A percentile compares a stretch with the other conserved stretches of the same genome.
These are phyloP conservation scores for Hozukius guyotensis DNA, from an alignment of 2,797 vertebrate species.

Conservation along the genomic window DNA sequence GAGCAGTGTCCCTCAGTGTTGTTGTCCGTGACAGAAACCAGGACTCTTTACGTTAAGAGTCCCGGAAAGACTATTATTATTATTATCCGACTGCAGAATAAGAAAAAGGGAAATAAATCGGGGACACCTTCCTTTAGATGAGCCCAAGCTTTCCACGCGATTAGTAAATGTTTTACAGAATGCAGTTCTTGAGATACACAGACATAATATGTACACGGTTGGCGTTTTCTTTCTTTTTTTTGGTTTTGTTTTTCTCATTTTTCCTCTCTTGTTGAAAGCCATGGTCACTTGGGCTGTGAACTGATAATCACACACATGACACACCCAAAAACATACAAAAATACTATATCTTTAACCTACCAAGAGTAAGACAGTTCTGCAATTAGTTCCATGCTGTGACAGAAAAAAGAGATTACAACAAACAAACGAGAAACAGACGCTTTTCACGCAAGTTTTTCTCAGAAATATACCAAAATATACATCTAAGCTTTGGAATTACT, in stretches of 20 bases:
- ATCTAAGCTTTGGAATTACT: slow-evolving; percentile 99
- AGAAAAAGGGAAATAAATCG: slow-evolving; percentile 57
- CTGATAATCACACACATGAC: slow-evolving; percentile 94
- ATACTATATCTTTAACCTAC: slow-evolving; percentile 99
- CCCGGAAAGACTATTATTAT: slow-evolving; percentile 59
- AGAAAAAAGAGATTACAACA: slow-evolving; percentile 94
- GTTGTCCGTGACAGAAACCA: slow-evolving; percentile 69
- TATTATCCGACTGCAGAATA: slow-evolving; percentile 75
- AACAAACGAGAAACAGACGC: slow-evolving; percentile 91
- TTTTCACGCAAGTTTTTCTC: slow-evolving; percentile 88
- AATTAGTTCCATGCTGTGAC: slow-evolving; percentile 98
- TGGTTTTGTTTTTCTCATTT: slow-evolving; percentile 8
- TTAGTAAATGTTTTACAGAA: slow-evolving; percentile 83
- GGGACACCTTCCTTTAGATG: slow-evolving; percentile 82
- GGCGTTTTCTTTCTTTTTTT: slow-evolving; percentile 51
- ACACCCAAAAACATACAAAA: slow-evolving; percentile 99
- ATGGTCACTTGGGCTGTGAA: slow-evolving; percentile 98
- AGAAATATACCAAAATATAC: slow-evolving; percentile 99
- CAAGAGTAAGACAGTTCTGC: slow-evolving; percentile 98
- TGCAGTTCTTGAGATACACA: slow-evolving; percentile 84
- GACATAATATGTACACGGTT: slow-evolving; percentile 92
- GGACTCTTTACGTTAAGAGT: slow-evolving; percentile 72
- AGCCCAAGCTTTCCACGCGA: slow-evolving; percentile 82
- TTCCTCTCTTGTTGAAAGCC: slow-evolving; percentile 80
- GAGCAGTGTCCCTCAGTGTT: slow-evolving; percentile 85